Base-by-base conservation (phyloP, 2,888 invertebrate genomes). In the Limnephilus marmoratus region DNA sequence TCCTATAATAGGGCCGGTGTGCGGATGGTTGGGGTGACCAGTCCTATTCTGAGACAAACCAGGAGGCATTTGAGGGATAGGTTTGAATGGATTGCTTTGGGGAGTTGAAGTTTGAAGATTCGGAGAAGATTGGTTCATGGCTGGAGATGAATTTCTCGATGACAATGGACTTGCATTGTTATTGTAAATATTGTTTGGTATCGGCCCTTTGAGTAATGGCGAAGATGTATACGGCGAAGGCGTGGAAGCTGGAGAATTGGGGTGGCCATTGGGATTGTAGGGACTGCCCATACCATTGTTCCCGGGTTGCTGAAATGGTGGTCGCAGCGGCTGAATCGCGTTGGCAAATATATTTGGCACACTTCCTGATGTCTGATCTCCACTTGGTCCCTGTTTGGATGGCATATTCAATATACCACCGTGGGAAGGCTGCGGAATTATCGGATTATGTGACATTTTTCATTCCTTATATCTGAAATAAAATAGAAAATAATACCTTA, bases 131-230 rank as follows among this genome's bases (percentile, higher is more conserved):
- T 92, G 90, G 91, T 94, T 94, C 85, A 94, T 83, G 31, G 94
- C 94, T 0, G 95, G 95, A 49, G 95, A 95, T 9, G 95, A 94
- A 34, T 95, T 95, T 88, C 95, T 94, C 9, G 95, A 95, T 80
- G 95, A 95, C 82, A 95, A 94, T 53, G 94, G 94, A 94, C 95
- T 95, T 4, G 92, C 89, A 87, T 92, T 92, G 87, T 93, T 92
- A 68, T 92, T 91, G 49, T 91, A 90, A n/a, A 92, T 41, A 88
- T 90, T 90, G 49, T 91, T 93, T 37, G 91, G 88, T 81, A 90
- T 18, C 4, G 91, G 85, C 4, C 93, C 86, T 49, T 92, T 89
- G 68, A 92, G 80, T 12, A 87, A 68, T 3, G 86, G 83, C 5
- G 93, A 91, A 82, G 91, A 85, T 37, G 90, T 81, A 82, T 91